Percentiles rank a stretch among this genome's conserved stretches.
Conservation (phyloP, 2,113 vertebrate species). For the Alaudala cheleensis region DNA sequence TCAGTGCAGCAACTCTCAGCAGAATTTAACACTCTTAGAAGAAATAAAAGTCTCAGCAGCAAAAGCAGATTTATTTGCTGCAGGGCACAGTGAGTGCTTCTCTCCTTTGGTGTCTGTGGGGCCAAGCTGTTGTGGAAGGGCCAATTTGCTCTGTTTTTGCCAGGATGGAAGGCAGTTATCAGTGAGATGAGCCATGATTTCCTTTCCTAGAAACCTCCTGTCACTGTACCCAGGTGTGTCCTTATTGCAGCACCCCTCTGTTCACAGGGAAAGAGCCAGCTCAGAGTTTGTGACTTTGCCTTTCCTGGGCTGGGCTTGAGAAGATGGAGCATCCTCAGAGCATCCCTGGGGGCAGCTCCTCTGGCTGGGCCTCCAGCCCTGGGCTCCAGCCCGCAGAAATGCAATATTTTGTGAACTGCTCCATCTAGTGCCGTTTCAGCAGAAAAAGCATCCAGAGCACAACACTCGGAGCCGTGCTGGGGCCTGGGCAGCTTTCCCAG, state of each 20-base stretch:
- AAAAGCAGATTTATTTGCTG: neutral
- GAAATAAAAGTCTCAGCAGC: fast-evolving
- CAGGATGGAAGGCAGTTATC: neutral
- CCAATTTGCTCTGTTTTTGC: fast-evolving
- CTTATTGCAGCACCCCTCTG: neutral
- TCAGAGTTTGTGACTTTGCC: neutral
- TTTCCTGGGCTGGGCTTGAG: neutral
- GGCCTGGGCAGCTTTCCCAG: neutral
- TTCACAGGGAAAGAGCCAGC: neutral
- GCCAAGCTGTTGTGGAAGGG: neutral
- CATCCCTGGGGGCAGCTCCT: neutral
- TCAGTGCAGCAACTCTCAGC: neutral
- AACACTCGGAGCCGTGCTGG: fast-evolving
- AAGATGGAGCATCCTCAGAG: neutral
- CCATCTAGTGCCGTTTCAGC: conserved; percentile 63
- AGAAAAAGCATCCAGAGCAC: neutral
- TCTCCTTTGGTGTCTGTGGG: neutral
- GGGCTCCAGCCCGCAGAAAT: neutral
- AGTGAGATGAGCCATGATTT: neutral
- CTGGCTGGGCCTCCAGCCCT: neutral
- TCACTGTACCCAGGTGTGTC: fast-evolving
- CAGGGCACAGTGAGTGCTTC: neutral
- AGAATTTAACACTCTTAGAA: neutral
- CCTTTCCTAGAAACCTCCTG: neutral
- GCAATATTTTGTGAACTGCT: conserved; percentile 61